These are phyloP conservation scores for Dromius quadrimaculatus DNA, from an alignment of 2,888 invertebrate genomes.

Conservation along the genomic window DNA sequence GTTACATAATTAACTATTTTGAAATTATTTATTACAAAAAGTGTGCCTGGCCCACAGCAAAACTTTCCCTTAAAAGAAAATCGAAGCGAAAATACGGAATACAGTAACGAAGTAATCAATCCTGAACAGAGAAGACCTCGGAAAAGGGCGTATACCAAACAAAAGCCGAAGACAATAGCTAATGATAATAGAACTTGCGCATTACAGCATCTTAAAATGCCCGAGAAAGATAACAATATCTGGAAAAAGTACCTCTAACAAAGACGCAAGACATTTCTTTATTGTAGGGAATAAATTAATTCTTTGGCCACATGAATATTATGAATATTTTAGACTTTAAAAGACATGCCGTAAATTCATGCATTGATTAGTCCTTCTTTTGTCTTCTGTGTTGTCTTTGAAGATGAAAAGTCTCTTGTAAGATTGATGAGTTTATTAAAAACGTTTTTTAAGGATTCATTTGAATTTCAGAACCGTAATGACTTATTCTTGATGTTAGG, in stretches of 20 bases:
- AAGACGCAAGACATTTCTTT: constrained; percentile 2
- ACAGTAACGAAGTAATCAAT: constrained; percentile 49
- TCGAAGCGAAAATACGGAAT: constrained; percentile 31
- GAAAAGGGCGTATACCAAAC: constrained; percentile 49
- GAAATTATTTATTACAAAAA: no score
- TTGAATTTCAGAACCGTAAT: constrained; percentile 27
- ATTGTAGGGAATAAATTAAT: constrained; percentile 45
- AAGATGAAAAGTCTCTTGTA: constrained; percentile 22
- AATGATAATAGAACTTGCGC: constrained; percentile 52
- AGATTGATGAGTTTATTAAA: constrained; percentile 39
- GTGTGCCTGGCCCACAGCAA: no score
- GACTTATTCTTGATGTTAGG: constrained; percentile 28
- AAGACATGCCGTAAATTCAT: constrained; percentile 28
- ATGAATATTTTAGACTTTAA: constrained; percentile 44
- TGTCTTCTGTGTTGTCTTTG: constrained; percentile 24
- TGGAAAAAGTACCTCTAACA: background rate
- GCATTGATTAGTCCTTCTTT: constrained; percentile 33
- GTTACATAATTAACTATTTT: no score
- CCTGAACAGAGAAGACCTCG: constrained; percentile 19
- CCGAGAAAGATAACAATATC: background rate
- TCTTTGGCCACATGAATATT: constrained; percentile 46
- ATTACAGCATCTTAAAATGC: constrained; percentile 40
- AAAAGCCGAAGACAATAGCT: constrained; percentile 51
- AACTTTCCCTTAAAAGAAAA: no score
- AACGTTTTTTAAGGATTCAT: constrained; percentile 35